These are phyloP conservation scores for Elaeidobius kamerunicus DNA, from an alignment of 2,888 invertebrate genomes.

Conservation along the genomic window DNA sequence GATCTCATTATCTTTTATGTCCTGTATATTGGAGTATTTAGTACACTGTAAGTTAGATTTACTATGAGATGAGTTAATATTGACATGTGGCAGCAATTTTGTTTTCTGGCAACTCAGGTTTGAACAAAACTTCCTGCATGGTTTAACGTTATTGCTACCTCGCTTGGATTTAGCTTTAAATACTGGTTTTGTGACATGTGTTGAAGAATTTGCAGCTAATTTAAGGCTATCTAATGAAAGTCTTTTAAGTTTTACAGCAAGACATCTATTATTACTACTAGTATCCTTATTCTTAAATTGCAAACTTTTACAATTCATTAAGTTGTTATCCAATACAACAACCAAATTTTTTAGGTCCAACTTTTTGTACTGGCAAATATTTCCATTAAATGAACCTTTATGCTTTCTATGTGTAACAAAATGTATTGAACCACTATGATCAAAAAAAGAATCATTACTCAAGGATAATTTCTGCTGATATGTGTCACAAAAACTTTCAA, in stretches of 20 bases:
- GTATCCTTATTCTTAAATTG: neutral
- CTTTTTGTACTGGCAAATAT: neutral
- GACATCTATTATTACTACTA: slow-evolving; percentile 1
- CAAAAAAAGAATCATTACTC: slow-evolving; percentile 7
- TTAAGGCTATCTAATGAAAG: neutral
- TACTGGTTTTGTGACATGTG: neutral
- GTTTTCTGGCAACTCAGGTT: slow-evolving; percentile 3
- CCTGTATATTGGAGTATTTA: too few species aligned
- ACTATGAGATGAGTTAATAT: too few species aligned
- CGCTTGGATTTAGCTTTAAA: slow-evolving; percentile 6
- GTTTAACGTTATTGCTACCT: slow-evolving; percentile 2
- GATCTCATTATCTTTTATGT: too few species aligned
- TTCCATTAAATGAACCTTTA: neutral
- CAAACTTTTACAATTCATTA: slow-evolving; percentile 2
- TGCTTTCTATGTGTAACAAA: slow-evolving; percentile 17
- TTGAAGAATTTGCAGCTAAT: neutral
- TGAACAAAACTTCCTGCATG: slow-evolving; percentile 11
- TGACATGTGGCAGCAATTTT: neutral
- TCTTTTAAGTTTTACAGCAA: slow-evolving; percentile 8
- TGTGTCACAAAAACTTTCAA: slow-evolving; percentile 11
- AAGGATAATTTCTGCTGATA: slow-evolving; percentile 3
- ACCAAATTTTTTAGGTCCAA: slow-evolving; percentile 16
- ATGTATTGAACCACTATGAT: neutral
- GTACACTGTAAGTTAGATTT: too few species aligned
- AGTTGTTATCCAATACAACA: slow-evolving; percentile 9